Conservation (phyloP, 2,888 invertebrate genomes). For the Sinelater perroti region DNA sequence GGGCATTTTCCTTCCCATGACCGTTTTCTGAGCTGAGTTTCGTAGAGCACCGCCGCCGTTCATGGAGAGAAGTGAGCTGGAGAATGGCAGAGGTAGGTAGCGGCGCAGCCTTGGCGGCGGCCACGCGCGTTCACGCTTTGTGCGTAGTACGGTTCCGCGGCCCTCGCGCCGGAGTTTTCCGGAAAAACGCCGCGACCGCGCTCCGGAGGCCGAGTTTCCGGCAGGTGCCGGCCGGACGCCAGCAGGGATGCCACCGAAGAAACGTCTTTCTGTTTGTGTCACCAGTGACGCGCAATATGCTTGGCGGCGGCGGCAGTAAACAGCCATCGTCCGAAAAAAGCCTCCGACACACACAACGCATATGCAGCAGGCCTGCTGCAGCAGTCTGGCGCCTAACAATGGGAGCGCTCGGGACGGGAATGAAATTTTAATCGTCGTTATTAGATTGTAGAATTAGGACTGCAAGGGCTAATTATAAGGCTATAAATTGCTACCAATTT, state of each 20-base stretch:
- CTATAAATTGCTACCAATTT: too few relatives aligned
- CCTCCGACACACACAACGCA: constrained; percentile 4
- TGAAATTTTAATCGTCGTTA: too few relatives aligned
- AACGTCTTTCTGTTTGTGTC: constrained; percentile 30
- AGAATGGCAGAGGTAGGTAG: constrained; percentile 54
- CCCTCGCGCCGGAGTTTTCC: too few relatives aligned
- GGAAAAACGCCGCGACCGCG: too few relatives aligned
- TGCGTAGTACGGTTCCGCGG: too few relatives aligned
- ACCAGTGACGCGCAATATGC: constrained; percentile 18
- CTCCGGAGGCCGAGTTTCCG: constrained; percentile 42
- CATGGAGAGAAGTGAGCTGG: constrained; percentile 51
- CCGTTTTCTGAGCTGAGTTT: constrained; percentile 39
- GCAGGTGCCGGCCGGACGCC: constrained; percentile 44
- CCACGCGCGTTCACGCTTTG: too few relatives aligned
- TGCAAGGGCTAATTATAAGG: too few relatives aligned
- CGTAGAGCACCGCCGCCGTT: constrained; percentile 32
- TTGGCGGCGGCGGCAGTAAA: constrained; percentile 19
- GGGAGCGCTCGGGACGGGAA: too few relatives aligned
- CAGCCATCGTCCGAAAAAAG: constrained; percentile 10
- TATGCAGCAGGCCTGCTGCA: constrained; percentile 2
- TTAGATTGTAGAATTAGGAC: too few relatives aligned
- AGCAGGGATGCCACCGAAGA: constrained; percentile 17
- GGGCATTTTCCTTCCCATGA: constrained; percentile 36
- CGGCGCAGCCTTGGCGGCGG: too few relatives aligned
- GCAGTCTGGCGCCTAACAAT: neutral